Conservation (phyloP, 2,113 vertebrate species). For the Fulica atra region DNA sequence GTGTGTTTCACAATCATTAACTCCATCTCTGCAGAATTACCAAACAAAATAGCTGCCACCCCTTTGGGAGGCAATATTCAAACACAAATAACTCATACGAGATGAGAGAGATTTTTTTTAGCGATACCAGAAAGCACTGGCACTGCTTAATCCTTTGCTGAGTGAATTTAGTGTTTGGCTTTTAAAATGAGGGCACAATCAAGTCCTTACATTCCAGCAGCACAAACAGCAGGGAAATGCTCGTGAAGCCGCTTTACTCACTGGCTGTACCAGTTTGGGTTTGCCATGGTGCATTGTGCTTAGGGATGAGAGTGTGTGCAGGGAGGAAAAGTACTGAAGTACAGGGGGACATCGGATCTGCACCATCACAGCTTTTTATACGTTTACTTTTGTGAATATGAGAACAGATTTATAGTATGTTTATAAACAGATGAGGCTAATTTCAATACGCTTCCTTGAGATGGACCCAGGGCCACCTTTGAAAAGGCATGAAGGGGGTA, state of each 20-base stretch:
- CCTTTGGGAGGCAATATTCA: neutral
- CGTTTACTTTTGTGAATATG: neutral
- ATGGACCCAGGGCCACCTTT: neutral
- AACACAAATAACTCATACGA: neutral
- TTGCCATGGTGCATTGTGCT: fast-evolving
- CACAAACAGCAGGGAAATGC: neutral
- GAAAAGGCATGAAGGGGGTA: neutral
- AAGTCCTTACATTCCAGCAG: neutral
- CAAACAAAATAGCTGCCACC: neutral
- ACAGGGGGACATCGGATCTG: neutral
- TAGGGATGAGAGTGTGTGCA: neutral
- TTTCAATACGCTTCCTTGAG: neutral
- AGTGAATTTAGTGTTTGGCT: neutral
- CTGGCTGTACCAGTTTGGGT: neutral
- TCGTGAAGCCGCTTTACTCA: neutral
- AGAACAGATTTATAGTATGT: neutral
- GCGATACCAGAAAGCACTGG: neutral
- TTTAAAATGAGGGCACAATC: neutral
- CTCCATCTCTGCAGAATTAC: neutral
- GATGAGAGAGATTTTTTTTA: neutral
- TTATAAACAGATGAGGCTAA: neutral
- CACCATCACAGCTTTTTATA: neutral
- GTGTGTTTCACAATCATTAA: neutral
- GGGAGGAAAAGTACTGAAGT: neutral
- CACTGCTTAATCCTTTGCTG: neutral